Evolutionary conservation across 2,888 invertebrate genomes (phyloP), one percentile per base, ranked within the genome.

Genomic region (Drosophila prostipennis): DNA sequence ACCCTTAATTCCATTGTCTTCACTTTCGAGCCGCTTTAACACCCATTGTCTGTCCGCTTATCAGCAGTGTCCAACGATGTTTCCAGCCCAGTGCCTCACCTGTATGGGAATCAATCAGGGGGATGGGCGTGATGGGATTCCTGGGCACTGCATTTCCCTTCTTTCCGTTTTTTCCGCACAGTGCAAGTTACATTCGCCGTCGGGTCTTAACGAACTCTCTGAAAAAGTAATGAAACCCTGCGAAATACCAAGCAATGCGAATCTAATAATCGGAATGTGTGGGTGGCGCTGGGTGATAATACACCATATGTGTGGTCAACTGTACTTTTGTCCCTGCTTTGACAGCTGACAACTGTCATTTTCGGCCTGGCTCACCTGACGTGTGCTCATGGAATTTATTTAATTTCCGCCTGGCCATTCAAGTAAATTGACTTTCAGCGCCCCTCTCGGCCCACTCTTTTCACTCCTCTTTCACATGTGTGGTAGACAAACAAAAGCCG

Each of bases 311-410:
- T 65, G 59, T 55, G 53, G 64, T 46, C 74, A 72, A 68, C 79
- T 78, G 84, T 73, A 72, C 72, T 74, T 46, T 48, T 29, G 63
- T 52, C 52, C 42, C 57, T 34, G 51, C 43, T 48, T 43, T 87
- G 82, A 81, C 85, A 87, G 77, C 65, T 86, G 80, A 77, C 80
- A 85, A 77, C 65, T 79, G 77, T 68, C 71, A 72, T 63, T 80
- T 87, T 72, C 72, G 72, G 64, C 53, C 61, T 52, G 52, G 51
- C 59, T 26, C 63, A 73, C 65, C 63, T 78, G 84, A 78, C 71
- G 80, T 77, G 61, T 67, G 73, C 48, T 72, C 67, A 71, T 74
- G 74, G 69, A 84, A 81, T 87, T 87, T 84, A 87, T 81, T 81
- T 87, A 81, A 81, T 81, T 81, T 81, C 81, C 81, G 81, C 70